A percentile compares a stretch with the other conserved stretches of the same genome.
Conservation (phyloP, 2,113 vertebrate genomes). For the Cromileptes altivelis region DNA sequence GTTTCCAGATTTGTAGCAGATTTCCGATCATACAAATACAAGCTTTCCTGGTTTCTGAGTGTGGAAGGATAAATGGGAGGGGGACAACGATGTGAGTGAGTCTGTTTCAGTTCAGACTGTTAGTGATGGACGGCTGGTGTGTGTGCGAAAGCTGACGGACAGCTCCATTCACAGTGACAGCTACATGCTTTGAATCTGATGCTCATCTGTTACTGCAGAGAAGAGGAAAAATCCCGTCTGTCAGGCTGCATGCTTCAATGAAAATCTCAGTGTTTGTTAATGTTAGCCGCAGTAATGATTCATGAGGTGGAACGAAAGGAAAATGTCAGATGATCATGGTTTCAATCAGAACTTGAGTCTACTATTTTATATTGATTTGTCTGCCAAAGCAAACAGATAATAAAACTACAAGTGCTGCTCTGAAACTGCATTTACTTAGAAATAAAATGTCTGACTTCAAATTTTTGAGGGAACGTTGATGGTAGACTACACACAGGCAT, state of each 20-base stretch:
- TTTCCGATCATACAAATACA: constrained; percentile 63
- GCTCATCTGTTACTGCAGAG: constrained; percentile 10
- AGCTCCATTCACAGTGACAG: constrained; percentile 21
- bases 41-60: constrained; percentile 54
- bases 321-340: neutral
- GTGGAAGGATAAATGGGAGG: constrained; percentile 39
- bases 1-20: constrained; percentile 73
- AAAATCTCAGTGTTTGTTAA: constrained; percentile 28
- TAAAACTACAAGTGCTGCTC: neutral
- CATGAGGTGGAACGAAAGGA: neutral
- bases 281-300: constrained; percentile 1
- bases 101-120: constrained; percentile 51
- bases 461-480: neutral
- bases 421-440: neutral
- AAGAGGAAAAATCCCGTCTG: constrained; percentile 20
- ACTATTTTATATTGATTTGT: neutral
- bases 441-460: constrained; percentile 12
- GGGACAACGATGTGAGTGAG: constrained; percentile 27
- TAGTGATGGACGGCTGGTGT: neutral
- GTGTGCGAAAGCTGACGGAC: constrained; percentile 5
- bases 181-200: constrained; percentile 14
- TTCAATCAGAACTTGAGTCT: neutral
- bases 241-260: constrained; percentile 4
- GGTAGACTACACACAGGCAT: neutral
- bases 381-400: constrained; percentile 20